A percentile compares a stretch with the other conserved stretches of the same genome.
Conservation (phyloP, 1,140 invertebrate genomes). For the Cylas formicarius region DNA sequence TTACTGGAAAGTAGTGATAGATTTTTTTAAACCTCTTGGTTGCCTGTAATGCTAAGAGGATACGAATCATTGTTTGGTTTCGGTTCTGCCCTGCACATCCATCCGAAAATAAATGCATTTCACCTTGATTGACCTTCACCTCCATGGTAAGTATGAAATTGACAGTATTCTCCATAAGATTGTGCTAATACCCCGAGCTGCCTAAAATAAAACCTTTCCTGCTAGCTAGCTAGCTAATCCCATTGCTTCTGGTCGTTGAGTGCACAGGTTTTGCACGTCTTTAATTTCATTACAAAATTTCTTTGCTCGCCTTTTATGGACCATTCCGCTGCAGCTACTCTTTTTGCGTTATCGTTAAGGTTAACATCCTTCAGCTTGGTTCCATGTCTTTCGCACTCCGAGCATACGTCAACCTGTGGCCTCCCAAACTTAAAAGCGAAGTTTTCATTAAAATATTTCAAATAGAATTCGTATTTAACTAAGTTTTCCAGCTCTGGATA, state of each 20-base stretch:
- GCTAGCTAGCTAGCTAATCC: constrained; percentile 19
- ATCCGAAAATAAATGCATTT: constrained; percentile 30
- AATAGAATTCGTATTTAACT: constrained; percentile 33
- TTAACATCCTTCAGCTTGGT: constrained; percentile 8
- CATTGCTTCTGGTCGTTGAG: constrained; percentile 18
- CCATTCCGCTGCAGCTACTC: constrained; percentile 29
- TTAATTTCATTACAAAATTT: constrained; percentile 32
- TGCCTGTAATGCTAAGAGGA: constrained; percentile 22
- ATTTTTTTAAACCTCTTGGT: constrained; percentile 27
- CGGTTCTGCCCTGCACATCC: constrained; percentile 30
- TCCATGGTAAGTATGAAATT: constrained; percentile 27
- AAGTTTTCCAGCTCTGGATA: constrained; percentile 1
- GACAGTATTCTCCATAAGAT: constrained; percentile 26
- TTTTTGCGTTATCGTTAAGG: constrained; percentile 27
- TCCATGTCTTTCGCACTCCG: constrained; percentile 24
- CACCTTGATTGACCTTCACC: constrained; percentile 12
- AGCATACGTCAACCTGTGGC: constrained; percentile 29
- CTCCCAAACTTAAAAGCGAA: constrained; percentile 26
- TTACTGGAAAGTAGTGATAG: constrained; percentile 31
- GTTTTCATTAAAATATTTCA: constrained; percentile 31
- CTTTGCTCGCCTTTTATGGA: constrained; percentile 30
- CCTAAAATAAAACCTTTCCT: constrained; percentile 25
- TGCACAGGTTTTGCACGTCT: constrained; percentile 19
- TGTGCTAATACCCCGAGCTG: constrained; percentile 35
- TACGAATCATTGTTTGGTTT: constrained; percentile 28